A percentile compares a stretch with the other conserved stretches of the same genome.
phyloP scores from a whole-genome alignment of 92 coral and sea anemone genomes.

The Montipora capitata region DNA sequence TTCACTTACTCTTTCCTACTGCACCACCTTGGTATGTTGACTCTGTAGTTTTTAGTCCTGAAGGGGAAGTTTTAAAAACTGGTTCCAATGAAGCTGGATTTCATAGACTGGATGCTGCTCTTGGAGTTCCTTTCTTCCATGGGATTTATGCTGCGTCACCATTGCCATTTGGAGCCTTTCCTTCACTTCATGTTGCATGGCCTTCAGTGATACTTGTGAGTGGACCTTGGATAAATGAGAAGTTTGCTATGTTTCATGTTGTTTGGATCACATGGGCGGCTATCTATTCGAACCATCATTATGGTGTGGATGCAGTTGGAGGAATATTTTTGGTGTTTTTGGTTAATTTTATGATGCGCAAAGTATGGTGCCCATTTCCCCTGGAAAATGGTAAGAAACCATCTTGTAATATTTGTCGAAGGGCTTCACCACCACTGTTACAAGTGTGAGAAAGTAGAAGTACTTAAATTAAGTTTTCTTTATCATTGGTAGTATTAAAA shows the following conservation, averaged over 20 bases:
- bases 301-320: constrained; percentile 99
- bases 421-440: constrained; percentile 47
- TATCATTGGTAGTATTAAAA: too few species aligned
- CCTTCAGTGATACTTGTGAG: constrained; percentile 96
- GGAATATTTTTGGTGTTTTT: constrained; percentile 96
- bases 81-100: constrained; percentile 99
- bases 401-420: constrained; percentile 41
- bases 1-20: constrained; percentile 97
- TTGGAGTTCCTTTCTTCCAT: constrained; percentile 96
- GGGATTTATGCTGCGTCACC: constrained; percentile 98
- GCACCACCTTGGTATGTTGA: constrained; percentile 99
- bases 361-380: constrained; percentile 97
- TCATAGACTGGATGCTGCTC: constrained; percentile 95
- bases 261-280: constrained; percentile 99
- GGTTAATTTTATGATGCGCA: constrained; percentile 95
- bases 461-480: neutral
- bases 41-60: constrained; percentile 95
- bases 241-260: constrained; percentile 98
- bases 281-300: constrained; percentile 98
- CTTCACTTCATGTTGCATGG: constrained; percentile 99
- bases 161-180: constrained; percentile 98
- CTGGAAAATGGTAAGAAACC: constrained; percentile 62
- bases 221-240: constrained; percentile 99
- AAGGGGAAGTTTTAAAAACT: constrained; percentile 89
- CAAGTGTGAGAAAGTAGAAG: constrained; percentile 31